Base-by-base conservation (phyloP, 2,113 vertebrate species). In the Scolopax mira region DNA sequence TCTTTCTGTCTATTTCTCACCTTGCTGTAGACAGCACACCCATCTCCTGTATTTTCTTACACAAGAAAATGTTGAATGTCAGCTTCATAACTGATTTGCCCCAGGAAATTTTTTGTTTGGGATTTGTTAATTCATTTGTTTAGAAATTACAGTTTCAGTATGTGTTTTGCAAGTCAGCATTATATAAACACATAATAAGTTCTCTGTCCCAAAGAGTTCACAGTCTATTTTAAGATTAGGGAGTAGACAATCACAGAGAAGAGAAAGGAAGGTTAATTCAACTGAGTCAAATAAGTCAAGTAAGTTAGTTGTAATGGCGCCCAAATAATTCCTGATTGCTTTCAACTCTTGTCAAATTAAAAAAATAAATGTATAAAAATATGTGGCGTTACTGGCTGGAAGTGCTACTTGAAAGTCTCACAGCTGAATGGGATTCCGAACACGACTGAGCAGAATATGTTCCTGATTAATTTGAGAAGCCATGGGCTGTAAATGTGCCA, bases 81-180 rank as follows among this genome's bases (percentile, higher is more conserved):
- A 75, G 16, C 33, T 69, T 51, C 71, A 18, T n/a, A 42, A 81
- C 10, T 52, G n/a, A 58, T 79, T 83, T 91, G 18, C 13, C 10
- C 30, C 30, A 57, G 22, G 6, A 51, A 14, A 4, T 15, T 44
- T 2, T 42, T 69, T 70, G 14, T 37, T 39, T 52, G 27, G 12
- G 1, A 0, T 9, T 42, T 42, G 28, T 13, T 33, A 22, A 52
- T 73, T 83, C 1, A 35, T 62, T 67, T 62, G 5, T 6, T 58
- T 64, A 58, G 49, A 73, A 83, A 51, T 46, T 51, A 24, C 15
- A 33, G 28, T 44, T 24, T 55, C 9, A 21, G 11, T 11, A 4
- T 21, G 11, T 41, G n/a, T 30, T 73, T 66, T 58, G 17, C 23
- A 48, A 82, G 23, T 22, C 19, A 52, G 17, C 11, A 52, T 51